These are phyloP conservation scores for Columba guinea DNA, from an alignment of 2,797 vertebrate genomes.

Conservation along the genomic window DNA sequence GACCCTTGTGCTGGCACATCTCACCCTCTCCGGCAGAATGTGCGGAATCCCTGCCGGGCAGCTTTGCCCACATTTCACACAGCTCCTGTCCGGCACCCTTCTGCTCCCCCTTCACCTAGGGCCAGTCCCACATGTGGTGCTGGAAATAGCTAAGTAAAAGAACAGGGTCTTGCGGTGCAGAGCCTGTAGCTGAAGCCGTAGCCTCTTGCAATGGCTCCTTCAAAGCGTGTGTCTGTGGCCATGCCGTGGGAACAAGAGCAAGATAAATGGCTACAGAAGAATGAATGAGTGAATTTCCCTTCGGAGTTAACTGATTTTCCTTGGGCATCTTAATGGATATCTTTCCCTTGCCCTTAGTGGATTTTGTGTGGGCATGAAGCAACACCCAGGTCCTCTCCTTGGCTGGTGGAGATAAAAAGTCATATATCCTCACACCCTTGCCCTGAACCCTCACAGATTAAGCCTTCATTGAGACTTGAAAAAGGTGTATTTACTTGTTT, in stretches of 20 bases:
- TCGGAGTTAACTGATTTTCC: neutral
- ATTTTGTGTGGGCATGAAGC: neutral
- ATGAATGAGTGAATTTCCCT: neutral
- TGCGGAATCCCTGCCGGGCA: neutral
- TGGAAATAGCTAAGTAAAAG: neutral
- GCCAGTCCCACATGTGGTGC: neutral
- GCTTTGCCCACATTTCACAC: neutral
- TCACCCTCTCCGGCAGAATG: neutral
- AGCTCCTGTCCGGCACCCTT: neutral
- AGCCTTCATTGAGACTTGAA: neutral
- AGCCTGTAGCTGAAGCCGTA: neutral
- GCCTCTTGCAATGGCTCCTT: neutral
- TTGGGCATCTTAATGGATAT: neutral
- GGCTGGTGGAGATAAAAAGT: neutral
- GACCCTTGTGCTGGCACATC: neutral
- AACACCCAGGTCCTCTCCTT: neutral
- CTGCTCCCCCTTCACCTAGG: neutral
- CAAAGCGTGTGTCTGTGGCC: neutral
- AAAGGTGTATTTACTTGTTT: neutral
- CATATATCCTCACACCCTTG: neutral
- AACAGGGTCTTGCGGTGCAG: neutral
- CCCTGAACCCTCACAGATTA: neutral
- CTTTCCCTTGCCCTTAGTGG: neutral
- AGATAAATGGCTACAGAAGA: neutral
- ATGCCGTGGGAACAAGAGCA: neutral